phyloP scores from a whole-genome alignment of 2,888 invertebrate species.

The Ischnus inquisitorius region DNA sequence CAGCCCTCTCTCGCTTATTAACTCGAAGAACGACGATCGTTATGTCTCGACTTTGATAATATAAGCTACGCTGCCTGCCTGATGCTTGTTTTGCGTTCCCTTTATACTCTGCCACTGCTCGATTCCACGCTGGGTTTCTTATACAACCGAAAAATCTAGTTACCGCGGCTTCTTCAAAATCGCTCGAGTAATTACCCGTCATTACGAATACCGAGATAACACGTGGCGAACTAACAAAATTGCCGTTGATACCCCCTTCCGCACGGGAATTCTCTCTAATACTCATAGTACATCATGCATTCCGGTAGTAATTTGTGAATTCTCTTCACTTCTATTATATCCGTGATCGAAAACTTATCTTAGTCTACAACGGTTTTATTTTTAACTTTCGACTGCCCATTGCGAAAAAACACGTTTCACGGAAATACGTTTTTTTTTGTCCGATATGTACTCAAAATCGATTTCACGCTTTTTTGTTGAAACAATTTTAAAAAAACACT shows the following conservation, averaged over 20 bases:
- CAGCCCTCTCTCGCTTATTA: constrained; percentile 66
- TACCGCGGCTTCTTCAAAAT: constrained; percentile 52
- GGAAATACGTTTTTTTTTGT: no score
- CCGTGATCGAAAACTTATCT: not conserved
- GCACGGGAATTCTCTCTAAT: constrained; percentile 23
- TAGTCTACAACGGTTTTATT: not conserved
- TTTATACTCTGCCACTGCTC: constrained; percentile 24
- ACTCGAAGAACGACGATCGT: constrained; percentile 68
- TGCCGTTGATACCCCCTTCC: constrained; percentile 32
- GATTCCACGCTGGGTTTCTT: constrained; percentile 5
- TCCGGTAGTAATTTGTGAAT: constrained; percentile 54
- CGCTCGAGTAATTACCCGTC: constrained; percentile 68
- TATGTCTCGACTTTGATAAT: constrained; percentile 68
- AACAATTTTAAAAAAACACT: no score
- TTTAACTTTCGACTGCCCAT: no score
- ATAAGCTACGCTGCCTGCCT: constrained; percentile 34
- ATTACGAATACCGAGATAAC: constrained; percentile 68
- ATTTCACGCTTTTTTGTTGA: no score
- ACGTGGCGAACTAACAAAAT: constrained; percentile 69
- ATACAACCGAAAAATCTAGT: constrained; percentile 60
- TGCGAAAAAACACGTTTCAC: no score
- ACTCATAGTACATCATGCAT: constrained; percentile 69
- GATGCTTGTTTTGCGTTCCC: not conserved
- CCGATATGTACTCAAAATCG: no score
- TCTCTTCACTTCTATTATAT: not conserved